Evolutionary conservation across 2,113 vertebrate species (phyloP), one percentile per base, ranked within the genome.

Genomic region (Pavo muticus): DNA sequence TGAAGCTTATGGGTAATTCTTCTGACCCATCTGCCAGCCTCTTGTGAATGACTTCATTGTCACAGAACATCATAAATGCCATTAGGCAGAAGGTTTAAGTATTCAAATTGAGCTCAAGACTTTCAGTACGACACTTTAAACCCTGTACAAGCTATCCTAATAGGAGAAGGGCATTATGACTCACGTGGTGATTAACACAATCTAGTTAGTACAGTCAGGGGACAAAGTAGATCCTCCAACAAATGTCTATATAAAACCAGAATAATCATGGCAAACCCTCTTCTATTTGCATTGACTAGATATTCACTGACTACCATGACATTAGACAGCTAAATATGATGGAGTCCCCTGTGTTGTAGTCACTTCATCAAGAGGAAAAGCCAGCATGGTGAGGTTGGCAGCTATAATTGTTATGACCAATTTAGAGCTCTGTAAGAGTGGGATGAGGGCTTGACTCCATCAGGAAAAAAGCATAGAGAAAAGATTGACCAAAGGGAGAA

Each of bases 1-100:
- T 11, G 14, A 19, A 23, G 40, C 48, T 52, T 21, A 27, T 42
- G n/a, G 6, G 7, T 64, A 40, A 37, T 30, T n/a, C 20, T 75
- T 17, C 27, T 6, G 17, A 23, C 9, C 15, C 21, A 9, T 20
- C 29, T 52, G 11, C 42, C 50, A 23, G 42, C 7, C 13, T 14
- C 20, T 11, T 4, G 17, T 24, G 32, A 17, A 12, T 0, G 1
- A 19, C 27, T 23, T 19, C 2, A 4, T 13, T 60, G 45, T 30
- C 29, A 15, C 45, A 54, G 69, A 37, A 21, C 54, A 56, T 70
- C 40, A 70, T 10, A 48, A 21, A 57, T 15, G 14, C 11, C 35
- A 56, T 11, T 48, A 56, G 17, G 12, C n/a, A n/a, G 25, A 4
- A 44, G 19, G 17, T 42, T 69, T 11, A 48, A 40, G 3, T 35